phyloP scores from a whole-genome alignment of 2,888 invertebrate species.

The Tipula helvola region DNA sequence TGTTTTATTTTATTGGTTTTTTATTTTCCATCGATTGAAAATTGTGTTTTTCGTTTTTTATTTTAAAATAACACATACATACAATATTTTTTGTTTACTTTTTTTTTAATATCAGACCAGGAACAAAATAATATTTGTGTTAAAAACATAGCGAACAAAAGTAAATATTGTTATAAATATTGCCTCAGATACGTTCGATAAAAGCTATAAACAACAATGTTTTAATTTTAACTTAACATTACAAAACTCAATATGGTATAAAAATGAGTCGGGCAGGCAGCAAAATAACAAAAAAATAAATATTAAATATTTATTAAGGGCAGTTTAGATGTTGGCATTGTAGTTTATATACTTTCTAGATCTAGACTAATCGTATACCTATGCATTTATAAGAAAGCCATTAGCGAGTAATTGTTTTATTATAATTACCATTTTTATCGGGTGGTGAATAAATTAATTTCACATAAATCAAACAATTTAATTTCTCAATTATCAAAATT shows the following conservation, averaged over 20 bases:
- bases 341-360: neutral
- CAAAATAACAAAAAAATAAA: neutral
- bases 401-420: too few relatives aligned
- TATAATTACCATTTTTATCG: neutral
- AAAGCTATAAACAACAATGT: neutral
- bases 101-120: neutral
- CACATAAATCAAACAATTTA: neutral
- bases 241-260: neutral
- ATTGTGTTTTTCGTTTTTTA: neutral
- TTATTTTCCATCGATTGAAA: neutral
- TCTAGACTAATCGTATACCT: neutral
- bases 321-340: neutral
- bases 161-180: neutral
- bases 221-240: neutral
- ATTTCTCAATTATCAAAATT: neutral
- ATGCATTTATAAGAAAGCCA: neutral
- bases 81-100: neutral
- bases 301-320: neutral
- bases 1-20: neutral
- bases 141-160: neutral
- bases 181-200: neutral
- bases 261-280: neutral
- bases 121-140: neutral
- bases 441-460: neutral
- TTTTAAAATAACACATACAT: neutral